phyloP scores from a whole-genome alignment of 2,797 vertebrate species.

The Ataeniobius toweri region DNA sequence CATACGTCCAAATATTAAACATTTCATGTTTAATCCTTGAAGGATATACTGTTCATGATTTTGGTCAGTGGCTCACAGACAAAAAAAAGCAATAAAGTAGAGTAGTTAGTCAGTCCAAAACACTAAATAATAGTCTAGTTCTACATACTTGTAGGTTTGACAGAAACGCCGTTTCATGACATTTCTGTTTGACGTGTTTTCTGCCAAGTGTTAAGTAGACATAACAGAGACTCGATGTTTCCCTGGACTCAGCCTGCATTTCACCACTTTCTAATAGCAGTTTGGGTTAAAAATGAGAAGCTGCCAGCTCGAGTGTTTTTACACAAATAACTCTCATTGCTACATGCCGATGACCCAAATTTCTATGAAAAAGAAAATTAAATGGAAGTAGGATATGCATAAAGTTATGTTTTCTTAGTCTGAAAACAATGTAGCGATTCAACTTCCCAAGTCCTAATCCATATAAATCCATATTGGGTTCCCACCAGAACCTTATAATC shows the following conservation, averaged over 20 bases:
- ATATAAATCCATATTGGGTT: slow-evolving; percentile 48
- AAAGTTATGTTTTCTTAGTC: slow-evolving; percentile 58
- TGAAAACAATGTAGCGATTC: slow-evolving; percentile 42
- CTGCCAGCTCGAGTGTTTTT: not conserved
- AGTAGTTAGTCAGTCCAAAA: not conserved
- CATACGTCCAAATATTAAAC: not conserved
- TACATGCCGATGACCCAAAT: slow-evolving; percentile 16
- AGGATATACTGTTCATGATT: not conserved
- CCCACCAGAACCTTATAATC: slow-evolving; percentile 52
- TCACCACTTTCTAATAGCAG: slow-evolving; percentile 4
- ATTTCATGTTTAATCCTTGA: not conserved
- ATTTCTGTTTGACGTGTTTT: not conserved
- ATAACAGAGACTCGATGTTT: not conserved
- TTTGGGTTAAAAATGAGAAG: slow-evolving; percentile 19
- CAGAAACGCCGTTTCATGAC: slow-evolving; percentile 1
- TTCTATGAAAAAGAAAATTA: slow-evolving; percentile 14
- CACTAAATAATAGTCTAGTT: not conserved
- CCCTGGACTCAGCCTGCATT: not conserved
- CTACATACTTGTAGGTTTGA: not conserved
- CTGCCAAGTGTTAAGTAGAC: not conserved
- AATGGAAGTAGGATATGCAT: slow-evolving; percentile 33
- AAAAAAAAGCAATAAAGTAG: slow-evolving; percentile 1
- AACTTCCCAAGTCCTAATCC: slow-evolving; percentile 35
- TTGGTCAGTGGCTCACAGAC: slow-evolving; percentile 4
- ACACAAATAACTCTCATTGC: slow-evolving; percentile 1